Percentiles rank a stretch among this genome's conserved stretches.
Evolutionary conservation across 2,113 vertebrate species (phyloP).

Genomic region (Vireo altiloquus): DNA sequence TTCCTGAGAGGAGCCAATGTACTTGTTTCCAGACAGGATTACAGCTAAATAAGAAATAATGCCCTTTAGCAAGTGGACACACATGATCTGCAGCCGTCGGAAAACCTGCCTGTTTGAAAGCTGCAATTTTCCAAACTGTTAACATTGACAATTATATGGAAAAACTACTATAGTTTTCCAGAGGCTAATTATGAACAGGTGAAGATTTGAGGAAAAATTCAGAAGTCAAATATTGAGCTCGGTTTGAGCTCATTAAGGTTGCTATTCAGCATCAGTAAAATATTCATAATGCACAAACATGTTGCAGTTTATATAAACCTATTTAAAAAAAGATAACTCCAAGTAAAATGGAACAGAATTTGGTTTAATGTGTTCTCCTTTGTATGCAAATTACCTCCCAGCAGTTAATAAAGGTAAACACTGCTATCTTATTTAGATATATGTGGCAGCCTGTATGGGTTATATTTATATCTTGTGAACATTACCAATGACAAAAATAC

Average conservation of each 20-base stretch:
- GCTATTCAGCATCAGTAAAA: slow-evolving; percentile 58
- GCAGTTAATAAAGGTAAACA: slow-evolving; percentile 31
- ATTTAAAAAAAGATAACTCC: slow-evolving; percentile 20
- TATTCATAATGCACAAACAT: slow-evolving; percentile 59
- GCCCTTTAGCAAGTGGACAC: background rate
- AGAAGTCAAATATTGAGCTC: slow-evolving; percentile 63
- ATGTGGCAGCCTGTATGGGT: background rate
- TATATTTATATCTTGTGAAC: background rate
- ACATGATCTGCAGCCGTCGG: background rate
- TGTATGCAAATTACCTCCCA: slow-evolving; percentile 5
- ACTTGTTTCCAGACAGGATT: slow-evolving; percentile 6
- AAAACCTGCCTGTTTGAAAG: slow-evolving; percentile 14
- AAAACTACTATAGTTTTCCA: slow-evolving; percentile 30
- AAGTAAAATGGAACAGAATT: slow-evolving; percentile 30
- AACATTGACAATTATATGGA: background rate
- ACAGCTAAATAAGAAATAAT: slow-evolving; percentile 6
- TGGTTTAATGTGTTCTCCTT: background rate
- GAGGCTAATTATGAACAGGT: slow-evolving; percentile 69
- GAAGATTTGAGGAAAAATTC: slow-evolving; percentile 46
- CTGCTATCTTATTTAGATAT: background rate
- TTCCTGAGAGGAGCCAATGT: background rate
- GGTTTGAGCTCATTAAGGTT: slow-evolving; percentile 63
- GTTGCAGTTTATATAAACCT: slow-evolving; percentile 33
- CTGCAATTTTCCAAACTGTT: slow-evolving; percentile 13
- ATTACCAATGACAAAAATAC: background rate